Conservation (phyloP, 2,797 vertebrate genomes). For the Eospalax fontanierii region DNA sequence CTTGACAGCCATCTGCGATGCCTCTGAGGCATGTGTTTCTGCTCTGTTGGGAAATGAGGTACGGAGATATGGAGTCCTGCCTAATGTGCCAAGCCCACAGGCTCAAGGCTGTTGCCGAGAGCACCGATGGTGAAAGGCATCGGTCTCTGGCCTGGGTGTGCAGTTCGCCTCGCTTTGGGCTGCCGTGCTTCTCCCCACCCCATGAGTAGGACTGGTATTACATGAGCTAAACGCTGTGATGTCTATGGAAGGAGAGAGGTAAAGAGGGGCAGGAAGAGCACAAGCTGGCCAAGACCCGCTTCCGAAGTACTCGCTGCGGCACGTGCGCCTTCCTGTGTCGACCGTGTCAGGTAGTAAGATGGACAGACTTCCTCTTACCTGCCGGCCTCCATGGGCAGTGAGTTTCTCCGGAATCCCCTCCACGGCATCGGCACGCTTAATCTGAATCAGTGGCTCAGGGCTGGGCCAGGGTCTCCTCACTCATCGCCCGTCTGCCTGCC, state of each 20-base stretch:
- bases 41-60: conserved; percentile 98
- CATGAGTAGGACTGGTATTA: too few species aligned
- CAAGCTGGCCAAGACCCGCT: background rate
- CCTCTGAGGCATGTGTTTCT: conserved; percentile 98
- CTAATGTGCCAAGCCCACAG: fast-evolving
- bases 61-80: conserved; percentile 72
- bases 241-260: fast-evolving
- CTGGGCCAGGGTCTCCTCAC: too few species aligned
- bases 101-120: background rate
- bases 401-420: fast-evolving
- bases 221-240: too few species aligned
- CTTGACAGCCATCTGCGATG: conserved; percentile 98
- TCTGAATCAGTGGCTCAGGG: background rate
- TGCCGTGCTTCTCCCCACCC: background rate
- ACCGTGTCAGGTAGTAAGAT: fast-evolving
- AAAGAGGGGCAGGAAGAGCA: background rate
- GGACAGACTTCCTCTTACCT: background rate
- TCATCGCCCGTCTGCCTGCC: background rate
- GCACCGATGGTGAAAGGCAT: background rate
- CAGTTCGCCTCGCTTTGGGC: background rate
- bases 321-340: fast-evolving
- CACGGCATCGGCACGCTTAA: background rate
- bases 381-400: fast-evolving
- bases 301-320: too few species aligned
- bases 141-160: too few species aligned